phyloP scores from a whole-genome alignment of 2,113 vertebrate genomes.

The Rhinolophus ferrumequinum region DNA sequence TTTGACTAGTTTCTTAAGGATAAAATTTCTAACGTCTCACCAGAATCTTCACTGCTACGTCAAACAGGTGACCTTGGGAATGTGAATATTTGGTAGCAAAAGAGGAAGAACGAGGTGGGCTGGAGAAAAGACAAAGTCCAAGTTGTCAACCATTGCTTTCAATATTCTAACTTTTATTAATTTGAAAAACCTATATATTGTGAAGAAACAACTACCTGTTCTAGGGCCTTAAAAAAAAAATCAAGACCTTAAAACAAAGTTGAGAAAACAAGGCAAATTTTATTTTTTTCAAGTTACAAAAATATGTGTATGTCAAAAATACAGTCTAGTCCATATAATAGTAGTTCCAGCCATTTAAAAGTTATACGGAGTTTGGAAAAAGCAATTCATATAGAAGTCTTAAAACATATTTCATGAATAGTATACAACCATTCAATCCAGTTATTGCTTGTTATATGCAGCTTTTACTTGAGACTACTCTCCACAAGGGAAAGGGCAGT shows the following conservation, averaged over 20 bases:
- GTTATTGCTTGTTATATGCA: slow-evolving; percentile 67
- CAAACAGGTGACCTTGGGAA: neutral
- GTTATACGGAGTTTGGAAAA: slow-evolving; percentile 52
- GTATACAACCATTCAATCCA: neutral
- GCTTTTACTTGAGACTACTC: slow-evolving; percentile 52
- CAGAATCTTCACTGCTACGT: slow-evolving; percentile 3
- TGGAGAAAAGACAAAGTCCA: neutral
- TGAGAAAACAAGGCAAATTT: slow-evolving; percentile 64
- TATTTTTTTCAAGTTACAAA: slow-evolving; percentile 72
- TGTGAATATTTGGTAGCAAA: slow-evolving; percentile 20
- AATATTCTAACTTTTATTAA: neutral
- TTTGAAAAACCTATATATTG: neutral
- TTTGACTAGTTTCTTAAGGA: slow-evolving; percentile 45
- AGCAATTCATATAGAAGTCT: slow-evolving; percentile 16
- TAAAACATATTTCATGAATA: slow-evolving; percentile 22
- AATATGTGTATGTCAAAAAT: slow-evolving; percentile 76
- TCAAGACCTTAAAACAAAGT: slow-evolving; percentile 34
- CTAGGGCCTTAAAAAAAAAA: slow-evolving; percentile 29
- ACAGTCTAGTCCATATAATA: slow-evolving; percentile 58
- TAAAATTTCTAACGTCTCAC: slow-evolving; percentile 19
- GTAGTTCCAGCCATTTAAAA: slow-evolving; percentile 64
- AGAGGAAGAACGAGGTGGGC: neutral
- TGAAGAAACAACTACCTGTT: neutral
- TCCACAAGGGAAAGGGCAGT: neutral
- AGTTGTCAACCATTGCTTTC: neutral